Evolutionary conservation across 1,140 invertebrate genomes (phyloP).

Genomic region (Maniola jurtina): DNA sequence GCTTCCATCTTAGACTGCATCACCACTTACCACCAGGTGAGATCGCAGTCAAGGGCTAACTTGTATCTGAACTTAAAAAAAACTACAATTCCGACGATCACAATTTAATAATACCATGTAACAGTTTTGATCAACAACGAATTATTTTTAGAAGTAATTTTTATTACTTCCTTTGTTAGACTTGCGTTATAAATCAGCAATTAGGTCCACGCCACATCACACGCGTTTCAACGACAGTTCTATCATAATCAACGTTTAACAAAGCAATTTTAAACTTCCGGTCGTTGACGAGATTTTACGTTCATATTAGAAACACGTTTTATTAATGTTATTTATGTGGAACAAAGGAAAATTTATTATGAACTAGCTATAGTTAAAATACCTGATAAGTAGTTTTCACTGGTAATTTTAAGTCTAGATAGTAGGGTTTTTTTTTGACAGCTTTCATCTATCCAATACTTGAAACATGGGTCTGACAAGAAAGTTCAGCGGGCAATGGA

Average conservation of each 20-base stretch:
- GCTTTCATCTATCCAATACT: no score
- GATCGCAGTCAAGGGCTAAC: no score
- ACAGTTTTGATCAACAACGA: neutral
- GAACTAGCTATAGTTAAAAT: neutral
- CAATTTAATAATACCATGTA: no score
- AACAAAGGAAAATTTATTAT: conserved; percentile 3
- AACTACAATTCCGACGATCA: neutral
- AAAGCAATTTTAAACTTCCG: conserved; percentile 9
- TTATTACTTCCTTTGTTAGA: conserved; percentile 4
- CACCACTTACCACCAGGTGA: no score
- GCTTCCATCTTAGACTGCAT: no score
- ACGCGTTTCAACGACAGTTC: neutral
- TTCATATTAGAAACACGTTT: conserved; percentile 10
- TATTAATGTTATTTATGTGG: conserved; percentile 3
- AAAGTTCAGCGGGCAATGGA: no score
- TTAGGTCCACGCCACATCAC: conserved; percentile 3
- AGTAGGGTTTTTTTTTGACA: no score
- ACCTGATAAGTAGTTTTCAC: neutral
- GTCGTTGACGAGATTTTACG: conserved; percentile 1
- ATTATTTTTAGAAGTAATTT: neutral
- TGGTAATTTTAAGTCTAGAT: no score
- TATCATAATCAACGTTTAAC: conserved; percentile 7
- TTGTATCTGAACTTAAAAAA: no score
- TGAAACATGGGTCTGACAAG: no score
- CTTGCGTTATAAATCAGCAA: neutral